Percentiles rank a stretch among this genome's conserved stretches.
Conservation (phyloP, 2,113 vertebrate genomes). For the Sciurus niger region DNA sequence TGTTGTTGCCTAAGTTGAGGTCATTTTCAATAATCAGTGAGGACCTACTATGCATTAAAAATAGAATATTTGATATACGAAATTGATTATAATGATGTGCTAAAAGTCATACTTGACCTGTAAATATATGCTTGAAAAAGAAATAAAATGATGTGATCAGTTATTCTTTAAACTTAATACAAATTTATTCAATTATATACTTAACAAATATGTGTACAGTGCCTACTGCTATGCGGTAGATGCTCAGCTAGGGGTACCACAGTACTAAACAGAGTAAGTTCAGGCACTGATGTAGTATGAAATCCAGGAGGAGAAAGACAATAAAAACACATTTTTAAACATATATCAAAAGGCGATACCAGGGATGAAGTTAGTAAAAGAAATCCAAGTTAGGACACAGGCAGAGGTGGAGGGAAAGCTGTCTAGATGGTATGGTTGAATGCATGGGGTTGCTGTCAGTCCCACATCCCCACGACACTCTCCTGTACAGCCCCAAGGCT, state of each 20-base stretch:
- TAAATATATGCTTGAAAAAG: background rate
- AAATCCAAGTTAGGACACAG: too few species aligned
- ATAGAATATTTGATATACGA: background rate
- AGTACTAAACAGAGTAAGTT: background rate
- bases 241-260: background rate
- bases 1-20: background rate
- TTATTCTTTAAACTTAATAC: background rate
- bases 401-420: fast-evolving
- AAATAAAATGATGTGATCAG: background rate
- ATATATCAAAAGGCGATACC: background rate
- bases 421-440: fast-evolving
- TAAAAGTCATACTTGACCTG: background rate
- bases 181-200: background rate
- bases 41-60: background rate
- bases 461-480: fast-evolving
- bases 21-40: background rate
- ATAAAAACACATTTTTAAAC: background rate
- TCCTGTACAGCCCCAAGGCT: fast-evolving
- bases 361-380: background rate
- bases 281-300: background rate
- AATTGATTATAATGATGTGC: background rate
- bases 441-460: too few species aligned
- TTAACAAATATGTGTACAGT: background rate
- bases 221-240: too few species aligned
- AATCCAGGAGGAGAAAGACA: background rate